These are phyloP conservation scores for Eleutherodactylus coqui DNA, from an alignment of 2,797 vertebrate genomes.

Conservation along the genomic window DNA sequence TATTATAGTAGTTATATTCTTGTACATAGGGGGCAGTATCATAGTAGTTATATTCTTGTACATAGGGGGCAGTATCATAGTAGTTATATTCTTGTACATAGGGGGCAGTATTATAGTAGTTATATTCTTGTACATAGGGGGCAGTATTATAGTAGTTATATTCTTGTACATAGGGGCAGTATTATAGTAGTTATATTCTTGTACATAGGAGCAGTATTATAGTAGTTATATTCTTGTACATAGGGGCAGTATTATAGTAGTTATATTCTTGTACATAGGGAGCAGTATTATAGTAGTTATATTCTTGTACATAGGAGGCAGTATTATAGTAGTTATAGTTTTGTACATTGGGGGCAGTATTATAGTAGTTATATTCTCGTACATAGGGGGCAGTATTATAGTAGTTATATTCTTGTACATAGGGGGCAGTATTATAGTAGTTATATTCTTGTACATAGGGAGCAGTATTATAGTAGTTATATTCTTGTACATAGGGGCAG, in stretches of 20 bases:
- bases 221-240: no score
- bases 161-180: background rate
- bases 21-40: background rate
- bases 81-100: background rate
- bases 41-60: constrained; percentile 7
- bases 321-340: constrained; percentile 3
- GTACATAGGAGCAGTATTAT: background rate
- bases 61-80: constrained; percentile 1
- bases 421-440: background rate
- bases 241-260: background rate
- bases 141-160: constrained; percentile 16
- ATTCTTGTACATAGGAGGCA: background rate
- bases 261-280: background rate
- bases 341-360: background rate
- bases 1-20: no score
- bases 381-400: background rate
- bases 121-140: background rate
- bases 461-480: background rate
- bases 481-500: background rate
- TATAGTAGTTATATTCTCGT: constrained; percentile 10
- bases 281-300: background rate
- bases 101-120: background rate
- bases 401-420: constrained; percentile 15
- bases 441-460: background rate
- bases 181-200: constrained; percentile 2